A percentile compares a stretch with the other conserved stretches of the same genome.
phyloP scores from a whole-genome alignment of 1,140 invertebrate species.

The Ptiloglossa arizonensis region DNA sequence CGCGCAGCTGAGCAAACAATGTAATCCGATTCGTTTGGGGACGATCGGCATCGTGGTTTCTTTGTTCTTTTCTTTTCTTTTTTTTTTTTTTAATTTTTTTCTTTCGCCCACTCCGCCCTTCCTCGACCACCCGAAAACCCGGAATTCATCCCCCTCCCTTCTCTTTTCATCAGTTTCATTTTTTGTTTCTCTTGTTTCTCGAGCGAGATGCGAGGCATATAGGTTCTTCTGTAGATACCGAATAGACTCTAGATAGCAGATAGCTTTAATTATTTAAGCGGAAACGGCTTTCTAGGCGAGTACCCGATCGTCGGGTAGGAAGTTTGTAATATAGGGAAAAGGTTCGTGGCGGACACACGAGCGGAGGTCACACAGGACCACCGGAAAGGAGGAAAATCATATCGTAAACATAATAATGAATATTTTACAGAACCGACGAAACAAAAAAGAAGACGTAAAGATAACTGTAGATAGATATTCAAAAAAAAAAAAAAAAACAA shows the following conservation, averaged over 20 bases:
- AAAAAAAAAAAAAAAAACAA: slow-evolving; percentile 31
- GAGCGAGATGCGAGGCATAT: slow-evolving; percentile 71
- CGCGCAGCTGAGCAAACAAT: slow-evolving; percentile 28
- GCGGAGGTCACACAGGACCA: slow-evolving; percentile 55
- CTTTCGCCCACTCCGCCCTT: no score
- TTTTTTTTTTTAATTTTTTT: no score
- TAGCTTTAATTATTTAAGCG: slow-evolving; percentile 82
- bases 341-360: slow-evolving; percentile 58
- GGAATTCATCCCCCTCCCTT: slow-evolving; percentile 38
- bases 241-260: slow-evolving; percentile 78
- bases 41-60: slow-evolving; percentile 13
- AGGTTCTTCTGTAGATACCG: slow-evolving; percentile 80
- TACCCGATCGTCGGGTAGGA: slow-evolving; percentile 27
- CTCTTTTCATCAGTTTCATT: slow-evolving; percentile 8
- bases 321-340: slow-evolving; percentile 67
- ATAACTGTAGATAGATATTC: slow-evolving; percentile 79
- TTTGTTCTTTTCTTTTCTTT: not conserved
- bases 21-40: slow-evolving; percentile 25
- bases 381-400: slow-evolving; percentile 77
- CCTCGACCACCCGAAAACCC: not conserved
- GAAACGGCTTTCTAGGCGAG: slow-evolving; percentile 65
- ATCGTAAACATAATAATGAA: slow-evolving; percentile 81
- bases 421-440: slow-evolving; percentile 79
- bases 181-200: slow-evolving; percentile 64
- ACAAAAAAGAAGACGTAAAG: slow-evolving; percentile 10